phyloP scores from a whole-genome alignment of 1,140 invertebrate genomes.

The Drosophila bocki region DNA sequence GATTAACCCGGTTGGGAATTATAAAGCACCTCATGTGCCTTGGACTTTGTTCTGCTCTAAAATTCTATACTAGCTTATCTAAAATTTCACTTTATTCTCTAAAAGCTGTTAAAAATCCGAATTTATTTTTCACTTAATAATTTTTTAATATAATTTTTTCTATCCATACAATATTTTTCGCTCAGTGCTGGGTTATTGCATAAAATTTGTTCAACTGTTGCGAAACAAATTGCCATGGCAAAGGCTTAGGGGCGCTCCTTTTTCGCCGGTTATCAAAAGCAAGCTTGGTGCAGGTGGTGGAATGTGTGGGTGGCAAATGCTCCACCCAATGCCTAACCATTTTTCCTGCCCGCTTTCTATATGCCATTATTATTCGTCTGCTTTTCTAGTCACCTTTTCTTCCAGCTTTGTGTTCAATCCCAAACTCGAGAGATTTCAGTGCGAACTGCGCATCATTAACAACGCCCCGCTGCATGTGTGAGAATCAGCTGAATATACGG shows the following conservation, averaged over 20 bases:
- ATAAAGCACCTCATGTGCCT: not conserved
- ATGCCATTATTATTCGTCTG: slow-evolving; percentile 14
- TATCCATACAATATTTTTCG: not conserved
- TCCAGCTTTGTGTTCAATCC: slow-evolving; percentile 27
- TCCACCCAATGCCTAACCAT: not conserved
- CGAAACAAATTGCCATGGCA: slow-evolving; percentile 76
- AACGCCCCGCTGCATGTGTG: slow-evolving; percentile 34
- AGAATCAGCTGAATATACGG: slow-evolving; percentile 22
- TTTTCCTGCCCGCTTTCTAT: not conserved
- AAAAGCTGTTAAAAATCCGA: not conserved
- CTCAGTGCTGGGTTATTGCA: slow-evolving; percentile 39
- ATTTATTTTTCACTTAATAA: not conserved
- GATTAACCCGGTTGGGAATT: not conserved
- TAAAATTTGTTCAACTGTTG: slow-evolving; percentile 76
- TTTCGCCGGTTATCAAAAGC: slow-evolving; percentile 21
- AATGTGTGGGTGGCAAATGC: not conserved
- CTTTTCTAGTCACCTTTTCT: slow-evolving; percentile 11
- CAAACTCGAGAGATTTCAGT: slow-evolving; percentile 39
- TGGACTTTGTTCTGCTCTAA: not conserved
- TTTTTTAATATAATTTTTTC: not conserved
- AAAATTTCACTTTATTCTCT: not conserved
- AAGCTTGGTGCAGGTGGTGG: not conserved
- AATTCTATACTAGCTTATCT: not conserved
- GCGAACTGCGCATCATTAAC: slow-evolving; percentile 61
- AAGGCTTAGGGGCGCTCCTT: slow-evolving; percentile 53